Percentiles rank a stretch among this genome's conserved stretches.
Conservation (phyloP, 2,113 vertebrate genomes). For the Xiphorhynchus elegans region DNA sequence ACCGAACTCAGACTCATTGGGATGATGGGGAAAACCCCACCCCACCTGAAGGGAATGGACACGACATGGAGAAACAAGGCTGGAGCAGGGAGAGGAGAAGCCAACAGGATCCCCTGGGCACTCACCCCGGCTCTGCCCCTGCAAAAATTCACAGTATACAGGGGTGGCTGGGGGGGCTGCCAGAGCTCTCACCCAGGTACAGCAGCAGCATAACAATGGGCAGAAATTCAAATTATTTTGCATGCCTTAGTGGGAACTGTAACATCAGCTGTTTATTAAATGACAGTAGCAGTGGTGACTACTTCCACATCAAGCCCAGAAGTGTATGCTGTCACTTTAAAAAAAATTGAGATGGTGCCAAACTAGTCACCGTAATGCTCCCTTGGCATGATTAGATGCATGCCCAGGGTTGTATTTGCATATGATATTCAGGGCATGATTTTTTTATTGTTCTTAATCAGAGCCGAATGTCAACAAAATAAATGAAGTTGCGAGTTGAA, state of each 20-base stretch:
- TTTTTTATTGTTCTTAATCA: constrained; percentile 99
- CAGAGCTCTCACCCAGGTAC: constrained; percentile 61
- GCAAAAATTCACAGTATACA: constrained; percentile 25
- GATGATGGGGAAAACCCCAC: rapidly evolving
- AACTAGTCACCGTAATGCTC: constrained; percentile 90
- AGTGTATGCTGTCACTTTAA: constrained; percentile 89
- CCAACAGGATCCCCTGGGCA: background rate
- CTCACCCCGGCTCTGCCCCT: background rate
- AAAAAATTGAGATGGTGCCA: constrained; percentile 86
- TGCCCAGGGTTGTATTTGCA: constrained; percentile 97
- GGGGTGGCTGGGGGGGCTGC: background rate
- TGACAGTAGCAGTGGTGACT: constrained; percentile 74
- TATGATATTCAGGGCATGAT: constrained; percentile 98
- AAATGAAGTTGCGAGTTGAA: constrained; percentile 99
- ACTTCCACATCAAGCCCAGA: constrained; percentile 75
- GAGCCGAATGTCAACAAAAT: constrained; percentile 99
- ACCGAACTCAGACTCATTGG: background rate
- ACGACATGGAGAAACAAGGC: background rate
- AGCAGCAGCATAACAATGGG: constrained; percentile 60
- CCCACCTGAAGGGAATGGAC: background rate
- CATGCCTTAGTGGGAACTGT: constrained; percentile 67
- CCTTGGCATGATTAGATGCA: constrained; percentile 96
- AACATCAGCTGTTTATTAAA: constrained; percentile 81
- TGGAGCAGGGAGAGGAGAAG: background rate
- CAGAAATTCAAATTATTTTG: constrained; percentile 70